These are phyloP conservation scores for Craterocephalus amniculus DNA, from an alignment of 2,797 vertebrate genomes.

Conservation along the genomic window DNA sequence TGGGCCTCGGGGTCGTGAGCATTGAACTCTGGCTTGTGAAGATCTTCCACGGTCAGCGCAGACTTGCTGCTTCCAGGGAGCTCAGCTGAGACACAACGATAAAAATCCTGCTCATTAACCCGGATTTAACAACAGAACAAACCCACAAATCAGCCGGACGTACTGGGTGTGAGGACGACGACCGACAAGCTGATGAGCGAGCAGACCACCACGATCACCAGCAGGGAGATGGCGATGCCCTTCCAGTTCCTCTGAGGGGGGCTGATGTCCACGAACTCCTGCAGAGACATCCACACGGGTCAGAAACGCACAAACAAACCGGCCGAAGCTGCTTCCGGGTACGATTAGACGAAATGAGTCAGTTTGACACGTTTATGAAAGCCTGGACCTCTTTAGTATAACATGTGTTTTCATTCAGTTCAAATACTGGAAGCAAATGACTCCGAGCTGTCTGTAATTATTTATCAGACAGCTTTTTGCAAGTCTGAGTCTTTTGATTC, in stretches of 20 bases:
- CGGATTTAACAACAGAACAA: not conserved
- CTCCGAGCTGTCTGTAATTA: slow-evolving; percentile 24
- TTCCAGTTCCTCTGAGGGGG: slow-evolving; percentile 95
- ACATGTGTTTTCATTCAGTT: no score
- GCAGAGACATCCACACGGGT: slow-evolving; percentile 67
- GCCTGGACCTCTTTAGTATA: not conserved
- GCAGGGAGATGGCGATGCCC: slow-evolving; percentile 93
- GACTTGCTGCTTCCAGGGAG: slow-evolving; percentile 85
- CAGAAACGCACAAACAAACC: not conserved
- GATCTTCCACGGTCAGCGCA: slow-evolving; percentile 86
- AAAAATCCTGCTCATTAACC: not conserved
- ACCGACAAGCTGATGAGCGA: slow-evolving; percentile 94
- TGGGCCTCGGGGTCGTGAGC: slow-evolving; percentile 86
- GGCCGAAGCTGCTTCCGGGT: not conserved
- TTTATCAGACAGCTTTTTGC: not conserved
- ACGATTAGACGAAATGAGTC: not conserved
- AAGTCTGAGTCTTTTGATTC: slow-evolving; percentile 3
- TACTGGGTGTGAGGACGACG: slow-evolving; percentile 92
- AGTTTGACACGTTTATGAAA: not conserved
- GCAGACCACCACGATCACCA: slow-evolving; percentile 93
- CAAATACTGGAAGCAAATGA: no score
- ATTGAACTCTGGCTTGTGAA: slow-evolving; percentile 87
- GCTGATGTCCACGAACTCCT: slow-evolving; percentile 85
- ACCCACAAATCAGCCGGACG: not conserved
- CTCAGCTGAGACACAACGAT: slow-evolving; percentile 78